A percentile compares a stretch with the other conserved stretches of the same genome.
phyloP scores from a whole-genome alignment of 1,140 invertebrate genomes.

The Drosophila melanica region DNA sequence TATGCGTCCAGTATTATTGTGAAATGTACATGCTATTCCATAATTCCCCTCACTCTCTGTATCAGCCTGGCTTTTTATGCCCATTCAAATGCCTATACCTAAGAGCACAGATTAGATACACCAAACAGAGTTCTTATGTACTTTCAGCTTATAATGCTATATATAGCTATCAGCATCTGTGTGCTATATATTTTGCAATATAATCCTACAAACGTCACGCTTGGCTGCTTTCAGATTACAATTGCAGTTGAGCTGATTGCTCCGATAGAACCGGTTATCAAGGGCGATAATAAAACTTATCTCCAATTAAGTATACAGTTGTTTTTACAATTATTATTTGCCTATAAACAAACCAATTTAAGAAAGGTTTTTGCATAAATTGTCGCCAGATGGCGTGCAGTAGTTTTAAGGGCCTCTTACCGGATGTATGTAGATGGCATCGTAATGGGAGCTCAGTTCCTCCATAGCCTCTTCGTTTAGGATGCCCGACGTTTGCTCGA shows the following conservation, averaged over 20 bases:
- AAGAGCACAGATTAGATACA: too few relatives aligned
- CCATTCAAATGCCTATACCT: too few relatives aligned
- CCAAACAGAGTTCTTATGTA: neutral
- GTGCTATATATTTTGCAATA: neutral
- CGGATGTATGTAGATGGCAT: conserved; percentile 94
- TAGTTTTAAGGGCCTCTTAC: conserved; percentile 84
- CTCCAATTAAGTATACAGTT: neutral
- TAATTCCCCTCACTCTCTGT: too few relatives aligned
- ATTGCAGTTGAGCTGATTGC: neutral
- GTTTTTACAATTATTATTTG: neutral
- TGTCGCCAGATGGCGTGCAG: too few relatives aligned
- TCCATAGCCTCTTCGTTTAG: conserved; percentile 87
- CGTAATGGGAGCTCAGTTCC: conserved; percentile 90
- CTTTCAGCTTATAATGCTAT: too few relatives aligned
- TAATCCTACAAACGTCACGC: neutral
- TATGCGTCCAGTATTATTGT: too few relatives aligned
- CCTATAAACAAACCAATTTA: neutral
- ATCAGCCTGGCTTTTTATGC: too few relatives aligned
- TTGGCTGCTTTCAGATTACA: conserved; percentile 4
- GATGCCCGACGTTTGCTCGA: conserved; percentile 87
- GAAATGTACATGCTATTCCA: too few relatives aligned
- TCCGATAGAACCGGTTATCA: neutral
- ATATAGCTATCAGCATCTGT: neutral
- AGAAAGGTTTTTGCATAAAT: neutral
- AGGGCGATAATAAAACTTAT: neutral